These are phyloP conservation scores for Sipha flava DNA, from an alignment of 1,140 invertebrate genomes.

Conservation along the genomic window DNA sequence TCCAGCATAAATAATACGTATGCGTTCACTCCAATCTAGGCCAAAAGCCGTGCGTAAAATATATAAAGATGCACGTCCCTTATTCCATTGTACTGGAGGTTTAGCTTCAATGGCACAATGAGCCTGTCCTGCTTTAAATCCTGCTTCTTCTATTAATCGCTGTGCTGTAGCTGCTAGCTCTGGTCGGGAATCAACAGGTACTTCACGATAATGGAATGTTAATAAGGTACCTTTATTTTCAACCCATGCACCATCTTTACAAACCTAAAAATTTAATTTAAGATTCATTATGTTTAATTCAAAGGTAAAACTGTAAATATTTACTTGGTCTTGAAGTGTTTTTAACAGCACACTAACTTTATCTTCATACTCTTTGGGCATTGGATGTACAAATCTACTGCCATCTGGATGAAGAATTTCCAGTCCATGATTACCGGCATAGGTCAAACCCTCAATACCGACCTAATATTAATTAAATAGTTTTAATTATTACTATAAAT, in stretches of 20 bases:
- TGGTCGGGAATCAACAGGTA: slow-evolving; percentile 55
- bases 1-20: slow-evolving; percentile 81
- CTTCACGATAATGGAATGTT: slow-evolving; percentile 82
- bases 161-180: slow-evolving; percentile 59
- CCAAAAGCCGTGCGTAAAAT: slow-evolving; percentile 81
- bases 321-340: slow-evolving; percentile 68
- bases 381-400: slow-evolving; percentile 82
- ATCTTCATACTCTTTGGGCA: slow-evolving; percentile 74
- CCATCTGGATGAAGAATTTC: slow-evolving; percentile 85
- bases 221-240: slow-evolving; percentile 81
- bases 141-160: slow-evolving; percentile 61
- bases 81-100: slow-evolving; percentile 84
- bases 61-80: slow-evolving; percentile 81
- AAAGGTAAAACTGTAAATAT: background rate
- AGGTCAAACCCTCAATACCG: slow-evolving; percentile 61
- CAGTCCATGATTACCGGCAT: slow-evolving; percentile 75
- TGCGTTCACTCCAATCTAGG: slow-evolving; percentile 81
- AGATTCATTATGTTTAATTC: background rate
- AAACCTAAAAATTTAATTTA: slow-evolving; percentile 48
- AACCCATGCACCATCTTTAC: slow-evolving; percentile 80
- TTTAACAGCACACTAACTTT: slow-evolving; percentile 73
- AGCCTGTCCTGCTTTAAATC: slow-evolving; percentile 66
- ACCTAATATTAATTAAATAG: slow-evolving; percentile 46
- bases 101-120: slow-evolving; percentile 80
- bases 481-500: background rate